These are phyloP conservation scores for Aegithalos caudatus DNA, from an alignment of 2,113 vertebrate species.

Conservation along the genomic window DNA sequence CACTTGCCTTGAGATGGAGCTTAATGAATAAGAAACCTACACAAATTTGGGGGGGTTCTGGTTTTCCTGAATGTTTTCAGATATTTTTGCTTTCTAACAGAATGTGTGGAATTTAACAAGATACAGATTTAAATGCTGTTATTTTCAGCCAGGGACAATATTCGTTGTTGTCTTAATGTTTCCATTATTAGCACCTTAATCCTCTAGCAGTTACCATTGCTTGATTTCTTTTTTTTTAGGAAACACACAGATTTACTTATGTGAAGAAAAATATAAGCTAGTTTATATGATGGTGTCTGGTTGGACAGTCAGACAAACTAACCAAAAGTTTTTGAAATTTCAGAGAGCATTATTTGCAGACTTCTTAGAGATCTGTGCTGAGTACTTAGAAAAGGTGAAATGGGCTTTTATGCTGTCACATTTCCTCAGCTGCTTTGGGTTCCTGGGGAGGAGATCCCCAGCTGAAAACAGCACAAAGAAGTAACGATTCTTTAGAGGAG, in stretches of 20 bases:
- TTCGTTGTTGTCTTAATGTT: neutral
- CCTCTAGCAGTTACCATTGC: neutral
- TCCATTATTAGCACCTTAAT: neutral
- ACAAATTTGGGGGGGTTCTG: neutral
- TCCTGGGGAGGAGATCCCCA: neutral
- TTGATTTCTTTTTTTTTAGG: neutral
- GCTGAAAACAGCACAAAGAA: neutral
- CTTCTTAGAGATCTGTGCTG: neutral
- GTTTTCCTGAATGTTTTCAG: neutral
- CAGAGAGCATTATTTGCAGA: neutral
- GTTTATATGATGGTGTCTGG: neutral
- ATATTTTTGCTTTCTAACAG: neutral
- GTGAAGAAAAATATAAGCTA: neutral
- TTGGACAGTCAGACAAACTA: neutral
- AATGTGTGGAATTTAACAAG: slow-evolving; percentile 1
- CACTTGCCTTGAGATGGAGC: neutral
- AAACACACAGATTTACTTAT: neutral
- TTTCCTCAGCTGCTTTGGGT: neutral
- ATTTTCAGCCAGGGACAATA: neutral
- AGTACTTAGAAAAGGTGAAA: neutral
- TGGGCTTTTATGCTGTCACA: neutral
- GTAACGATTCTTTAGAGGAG: neutral
- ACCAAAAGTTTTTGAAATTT: neutral
- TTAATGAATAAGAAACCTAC: slow-evolving; percentile 41
- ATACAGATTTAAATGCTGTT: neutral